These are phyloP conservation scores for Sinocyclocheilus anshuiensis DNA, from an alignment of 2,113 vertebrate species.

Conservation along the genomic window DNA sequence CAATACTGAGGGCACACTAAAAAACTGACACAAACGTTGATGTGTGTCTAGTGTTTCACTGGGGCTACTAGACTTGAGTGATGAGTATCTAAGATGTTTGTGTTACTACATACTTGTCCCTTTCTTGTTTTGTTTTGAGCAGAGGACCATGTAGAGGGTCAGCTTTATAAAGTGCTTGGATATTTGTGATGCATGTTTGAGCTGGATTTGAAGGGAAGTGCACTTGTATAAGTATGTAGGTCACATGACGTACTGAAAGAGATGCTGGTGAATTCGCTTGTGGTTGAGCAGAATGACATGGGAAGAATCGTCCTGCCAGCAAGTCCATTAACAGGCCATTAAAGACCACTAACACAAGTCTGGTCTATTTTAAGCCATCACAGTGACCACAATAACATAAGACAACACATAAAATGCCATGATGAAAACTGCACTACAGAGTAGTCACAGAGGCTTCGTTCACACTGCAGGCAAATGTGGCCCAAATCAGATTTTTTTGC, in stretches of 20 bases:
- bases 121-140: no score
- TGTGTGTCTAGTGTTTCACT: background rate
- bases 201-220: background rate
- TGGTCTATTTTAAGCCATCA: slow-evolving; percentile 12
- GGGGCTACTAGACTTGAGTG: background rate
- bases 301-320: background rate
- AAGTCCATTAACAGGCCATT: slow-evolving; percentile 8
- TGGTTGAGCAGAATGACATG: slow-evolving; percentile 9
- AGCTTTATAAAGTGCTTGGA: background rate
- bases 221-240: slow-evolving; percentile 30
- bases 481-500: no score
- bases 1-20: background rate
- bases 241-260: slow-evolving; percentile 22
- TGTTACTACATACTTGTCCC: no score
- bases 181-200: background rate
- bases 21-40: background rate
- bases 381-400: background rate
- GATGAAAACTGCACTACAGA: background rate
- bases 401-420: background rate
- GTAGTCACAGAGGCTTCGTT: background rate
- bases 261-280: slow-evolving; percentile 29
- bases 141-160: no score
- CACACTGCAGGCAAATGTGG: no score
- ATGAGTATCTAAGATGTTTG: background rate
- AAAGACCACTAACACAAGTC: background rate